Evolutionary conservation across 1,140 invertebrate genomes (phyloP), one percentile per base, ranked within the genome.

Genomic region (Drosophila athabasca): DNA sequence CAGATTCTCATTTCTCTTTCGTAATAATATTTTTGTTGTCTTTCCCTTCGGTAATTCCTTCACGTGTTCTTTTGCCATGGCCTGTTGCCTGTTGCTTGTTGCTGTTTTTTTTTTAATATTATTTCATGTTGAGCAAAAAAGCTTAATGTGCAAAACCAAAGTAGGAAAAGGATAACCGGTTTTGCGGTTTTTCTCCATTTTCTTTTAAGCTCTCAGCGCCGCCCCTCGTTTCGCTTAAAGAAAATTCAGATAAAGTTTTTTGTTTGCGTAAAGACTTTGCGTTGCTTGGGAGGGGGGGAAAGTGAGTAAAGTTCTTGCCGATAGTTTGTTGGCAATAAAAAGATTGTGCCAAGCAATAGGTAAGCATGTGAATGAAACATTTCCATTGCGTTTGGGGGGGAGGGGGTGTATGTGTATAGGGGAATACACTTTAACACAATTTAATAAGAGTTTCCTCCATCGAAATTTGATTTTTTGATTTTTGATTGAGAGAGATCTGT

Each of bases 171-270:
- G 17, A 19, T 1, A 15, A 15, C 11, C 35, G 5, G 45, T 35
- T 49, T 9, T 31, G 31, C 8, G 31, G 8, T 2, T 62, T 49
- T 22, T 52, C 13, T 9, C 17, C 13, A 13, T 29, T 51, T 22
- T 49, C 17, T 65, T 65, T 3, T 39, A 39, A n/a, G 62, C 31
- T 35, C 19, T 53, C 19, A 46, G 22, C 19, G 46, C 35, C 19
- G 46, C 35, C 19, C 48, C 41, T 29, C 6, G 46, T 66, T 66
- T 53, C 26, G 13, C 29, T 66, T 53, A 46, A 66, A 35, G 9
- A 51, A 39, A 54, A 35, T n/a, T 49, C 13, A 29, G 62, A 54
- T 48, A 65, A 52, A 67, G 62, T 66, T 66, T 66, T 54, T 46
- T 45, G 45, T 11, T 29, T 26, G 22, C 29, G 11, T 35, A 26